Base-by-base conservation (phyloP, 2,888 invertebrate species). In the Strigamia crassipes region DNA sequence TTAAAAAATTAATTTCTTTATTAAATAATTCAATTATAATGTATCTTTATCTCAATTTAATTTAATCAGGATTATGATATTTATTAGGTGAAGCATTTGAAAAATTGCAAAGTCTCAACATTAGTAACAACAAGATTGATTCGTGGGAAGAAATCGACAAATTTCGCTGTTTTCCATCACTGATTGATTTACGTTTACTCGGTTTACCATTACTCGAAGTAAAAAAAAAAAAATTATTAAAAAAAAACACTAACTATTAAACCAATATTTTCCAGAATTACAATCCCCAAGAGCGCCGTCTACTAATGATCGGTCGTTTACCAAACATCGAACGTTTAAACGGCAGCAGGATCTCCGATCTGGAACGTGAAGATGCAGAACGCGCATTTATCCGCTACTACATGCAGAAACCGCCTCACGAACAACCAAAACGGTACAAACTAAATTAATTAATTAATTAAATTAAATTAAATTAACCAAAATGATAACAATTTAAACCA, bases 101-200 rank as follows among this genome's bases (percentile, higher is more conserved):
- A 82, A 91, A 91, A 86, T 90, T 88, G 46, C 84, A 84, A 21
- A 84, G 83, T 21, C 84, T 89, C 18, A 96, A 96, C 88, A 90
- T 97, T 84, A 96, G 95, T 88, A 93, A 94, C 85, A 94, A 95
- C 23, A 91, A 93, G 80, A 89, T 97, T 79, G 91, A 92, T 79
- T 93, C 94, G 51, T 96, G 97, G 96, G 93, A 94, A 85, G 96
- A 96, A 86, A 93, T 97, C 83, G 96, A 97, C 86, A 91, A 93
- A 85, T 90, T 97, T 84, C 92, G 94, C 81, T 92, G 92, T 86
- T 96, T 96, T 89, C 95, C 94, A 0, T 91, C 92, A 12, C 90
- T 98, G 82, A 92, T 92, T 85, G 95, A 95, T 89, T 91, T 97
- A 83, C 91, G 97, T 86, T 92, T 97, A 84, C 93, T 93, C 89